Evolutionary conservation across 2,888 invertebrate species (phyloP), one percentile per base, ranked within the genome.

Genomic region (Drosophila longiperda): DNA sequence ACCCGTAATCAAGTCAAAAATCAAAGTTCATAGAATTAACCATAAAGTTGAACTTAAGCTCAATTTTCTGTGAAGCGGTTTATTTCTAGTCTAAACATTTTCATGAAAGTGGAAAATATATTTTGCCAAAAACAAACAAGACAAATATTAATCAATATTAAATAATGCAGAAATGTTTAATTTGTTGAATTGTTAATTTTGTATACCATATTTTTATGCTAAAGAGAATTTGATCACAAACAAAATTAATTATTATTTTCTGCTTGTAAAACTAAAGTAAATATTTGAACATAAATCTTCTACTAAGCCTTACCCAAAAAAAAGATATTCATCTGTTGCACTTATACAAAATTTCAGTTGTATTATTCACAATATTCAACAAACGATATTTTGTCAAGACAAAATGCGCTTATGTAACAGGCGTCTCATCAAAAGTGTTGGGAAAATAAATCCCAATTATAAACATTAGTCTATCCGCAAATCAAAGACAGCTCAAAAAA

Each of bases 381-480:
- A 78, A 40, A 73, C 52, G 42, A 61, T 74, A 60, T 33, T 58
- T 26, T 54, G 57, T 55, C 48, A 15, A 40, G 62, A 59, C 42
- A 67, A 80, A 77, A 72, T 83, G 53, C 54, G 53, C 53, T 83
- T 83, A 71, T 65, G 73, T 75, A 83, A 82, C 61, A 50, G 32
- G 8, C 20, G 54, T 34, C 59, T 23, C 11, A 70, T 60, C 64
- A 70, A 72, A 78, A 61, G 64, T 55, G 66, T 66, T 54, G 54
- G 23, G 33, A 33, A 55, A 58, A 61, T n/a, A 36, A 36, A 59
- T 69, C 57, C 60, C 87, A 83, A 86, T 86, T 83, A 86, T 83
- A 69, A 78, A 54, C 81, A 86, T 83, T 83, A 83, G 82, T 81
- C 78, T 73, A 81, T 83, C 81, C 81, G 77, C 78, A 78, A 81